Percentiles rank a stretch among this genome's conserved stretches.
Conservation (phyloP, 2,888 invertebrate species). For the Lycocerus yunnanus region DNA sequence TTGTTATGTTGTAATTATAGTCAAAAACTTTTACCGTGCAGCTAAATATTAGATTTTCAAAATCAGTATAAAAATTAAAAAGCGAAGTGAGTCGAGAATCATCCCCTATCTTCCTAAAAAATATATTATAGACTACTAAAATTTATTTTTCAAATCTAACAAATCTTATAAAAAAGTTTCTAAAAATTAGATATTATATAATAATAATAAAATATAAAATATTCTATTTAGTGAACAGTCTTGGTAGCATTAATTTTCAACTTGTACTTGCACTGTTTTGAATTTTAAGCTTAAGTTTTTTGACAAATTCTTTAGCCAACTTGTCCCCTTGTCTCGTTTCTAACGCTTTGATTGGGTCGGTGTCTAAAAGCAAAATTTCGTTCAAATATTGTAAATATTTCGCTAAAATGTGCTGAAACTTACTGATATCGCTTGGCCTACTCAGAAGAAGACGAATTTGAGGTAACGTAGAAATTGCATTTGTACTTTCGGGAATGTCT, state of each 20-base stretch:
- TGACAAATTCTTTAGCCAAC: constrained; percentile 86
- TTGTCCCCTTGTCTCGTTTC: constrained; percentile 86
- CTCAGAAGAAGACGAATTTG: constrained; percentile 76
- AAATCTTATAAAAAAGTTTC: neutral
- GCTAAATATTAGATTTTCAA: no score
- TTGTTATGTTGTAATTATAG: no score
- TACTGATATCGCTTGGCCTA: constrained; percentile 71
- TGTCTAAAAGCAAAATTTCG: constrained; percentile 57
- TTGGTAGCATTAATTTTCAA: constrained; percentile 1
- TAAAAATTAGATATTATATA: neutral
- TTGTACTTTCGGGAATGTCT: constrained; percentile 69
- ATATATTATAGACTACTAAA: neutral
- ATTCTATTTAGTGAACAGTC: neutral
- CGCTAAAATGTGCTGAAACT: neutral
- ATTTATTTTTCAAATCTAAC: neutral
- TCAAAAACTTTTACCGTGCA: no score
- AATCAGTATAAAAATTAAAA: no score
- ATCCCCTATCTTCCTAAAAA: neutral
- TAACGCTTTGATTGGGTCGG: constrained; percentile 75
- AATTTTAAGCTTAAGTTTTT: constrained; percentile 71
- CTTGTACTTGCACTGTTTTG: constrained; percentile 2
- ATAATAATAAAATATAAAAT: neutral
- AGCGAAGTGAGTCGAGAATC: no score
- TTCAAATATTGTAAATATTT: neutral
- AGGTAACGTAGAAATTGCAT: constrained; percentile 65